A percentile compares a stretch with the other conserved stretches of the same genome.
These are phyloP conservation scores for Strigamia maritima DNA, from an alignment of 2,888 invertebrate species.

Conservation along the genomic window DNA sequence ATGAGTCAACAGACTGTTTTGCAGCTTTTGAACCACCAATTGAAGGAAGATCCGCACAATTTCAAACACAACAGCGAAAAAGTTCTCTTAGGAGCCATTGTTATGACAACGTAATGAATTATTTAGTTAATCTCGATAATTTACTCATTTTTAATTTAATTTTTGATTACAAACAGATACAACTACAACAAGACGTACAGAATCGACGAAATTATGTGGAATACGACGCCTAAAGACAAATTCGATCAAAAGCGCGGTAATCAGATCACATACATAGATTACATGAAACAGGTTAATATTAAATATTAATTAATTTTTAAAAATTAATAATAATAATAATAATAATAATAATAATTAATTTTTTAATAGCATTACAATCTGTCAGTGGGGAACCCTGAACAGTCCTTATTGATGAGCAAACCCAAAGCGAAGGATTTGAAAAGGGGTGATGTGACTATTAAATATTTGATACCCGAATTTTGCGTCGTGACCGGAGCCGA, in stretches of 20 bases:
- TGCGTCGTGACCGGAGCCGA: conserved; percentile 68
- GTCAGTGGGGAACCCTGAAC: conserved; percentile 61
- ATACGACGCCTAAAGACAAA: conserved; percentile 50
- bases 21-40: conserved; percentile 40
- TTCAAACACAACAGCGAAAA: conserved; percentile 33
- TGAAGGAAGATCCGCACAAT: neutral
- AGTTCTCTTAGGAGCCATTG: conserved; percentile 51
- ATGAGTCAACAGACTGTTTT: conserved; percentile 72
- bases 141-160: no score
- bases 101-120: conserved; percentile 50
- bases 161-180: no score
- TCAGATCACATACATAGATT: conserved; percentile 49
- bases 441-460: conserved; percentile 64
- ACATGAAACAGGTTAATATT: conserved; percentile 55
- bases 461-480: conserved; percentile 78
- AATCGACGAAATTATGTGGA: conserved; percentile 55
- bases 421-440: conserved; percentile 64
- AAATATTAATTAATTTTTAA: no score
- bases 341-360: no score
- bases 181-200: conserved; percentile 57
- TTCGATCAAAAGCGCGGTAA: conserved; percentile 50
- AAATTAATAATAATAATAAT: no score
- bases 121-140: neutral
- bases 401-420: conserved; percentile 75
- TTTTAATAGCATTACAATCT: conserved; percentile 65